These are phyloP conservation scores for Parapsyche elsis DNA, from an alignment of 1,140 invertebrate genomes.

Conservation along the genomic window DNA sequence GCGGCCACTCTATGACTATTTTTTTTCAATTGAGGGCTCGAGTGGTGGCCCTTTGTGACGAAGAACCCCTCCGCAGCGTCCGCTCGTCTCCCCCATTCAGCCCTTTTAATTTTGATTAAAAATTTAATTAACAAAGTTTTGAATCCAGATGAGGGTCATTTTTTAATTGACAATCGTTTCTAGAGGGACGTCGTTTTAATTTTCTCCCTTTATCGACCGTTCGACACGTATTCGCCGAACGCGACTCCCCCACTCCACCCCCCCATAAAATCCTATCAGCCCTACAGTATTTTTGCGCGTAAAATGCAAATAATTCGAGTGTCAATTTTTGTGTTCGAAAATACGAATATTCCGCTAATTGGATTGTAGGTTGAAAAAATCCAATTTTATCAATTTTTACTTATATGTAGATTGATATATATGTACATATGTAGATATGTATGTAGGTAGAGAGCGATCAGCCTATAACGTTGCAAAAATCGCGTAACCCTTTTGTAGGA, in stretches of 20 bases:
- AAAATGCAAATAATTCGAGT: not conserved
- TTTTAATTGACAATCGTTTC: constrained; percentile 53
- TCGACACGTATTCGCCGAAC: not conserved
- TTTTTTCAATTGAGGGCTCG: constrained; percentile 12
- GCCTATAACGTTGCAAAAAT: too few species aligned
- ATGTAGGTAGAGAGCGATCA: too few species aligned
- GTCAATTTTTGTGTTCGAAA: constrained; percentile 6
- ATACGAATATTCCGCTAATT: constrained; percentile 10
- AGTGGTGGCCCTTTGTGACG: constrained; percentile 36
- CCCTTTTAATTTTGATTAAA: constrained; percentile 54
- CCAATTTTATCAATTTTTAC: too few species aligned
- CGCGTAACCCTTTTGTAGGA: too few species aligned
- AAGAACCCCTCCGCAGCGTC: constrained; percentile 5
- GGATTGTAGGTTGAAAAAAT: not conserved
- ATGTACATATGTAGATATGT: too few species aligned
- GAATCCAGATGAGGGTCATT: constrained; percentile 48
- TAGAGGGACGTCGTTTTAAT: constrained; percentile 20
- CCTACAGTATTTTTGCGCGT: not conserved
- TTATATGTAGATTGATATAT: too few species aligned
- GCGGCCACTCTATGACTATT: not conserved
- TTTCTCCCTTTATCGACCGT: constrained; percentile 9
- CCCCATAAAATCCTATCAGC: too few species aligned
- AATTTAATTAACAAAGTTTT: constrained; percentile 54
- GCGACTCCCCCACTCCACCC: too few species aligned
- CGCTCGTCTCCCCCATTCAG: constrained; percentile 5